phyloP scores from a whole-genome alignment of 2,888 invertebrate genomes.

The Zele albiditarsus region DNA sequence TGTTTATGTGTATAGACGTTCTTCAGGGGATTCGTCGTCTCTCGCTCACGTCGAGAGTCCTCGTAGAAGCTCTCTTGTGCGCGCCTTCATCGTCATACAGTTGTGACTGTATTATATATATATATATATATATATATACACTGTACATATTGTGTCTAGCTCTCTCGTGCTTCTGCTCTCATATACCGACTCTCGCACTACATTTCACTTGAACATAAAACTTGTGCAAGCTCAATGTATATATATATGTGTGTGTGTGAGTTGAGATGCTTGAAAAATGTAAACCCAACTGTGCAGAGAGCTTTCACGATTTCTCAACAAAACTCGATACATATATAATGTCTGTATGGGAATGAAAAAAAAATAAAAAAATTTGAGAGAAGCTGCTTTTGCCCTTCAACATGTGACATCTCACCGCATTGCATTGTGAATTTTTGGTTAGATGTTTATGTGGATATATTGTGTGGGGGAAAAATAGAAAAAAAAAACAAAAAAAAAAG shows the following conservation, averaged over 20 bases:
- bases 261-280: conserved; percentile 15
- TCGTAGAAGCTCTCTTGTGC: background rate
- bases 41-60: background rate
- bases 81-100: background rate
- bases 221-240: conserved; percentile 13
- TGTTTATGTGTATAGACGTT: background rate
- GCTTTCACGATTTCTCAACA: conserved; percentile 20
- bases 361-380: conserved; percentile 44
- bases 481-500: conserved; percentile 43
- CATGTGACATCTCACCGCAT: conserved; percentile 39
- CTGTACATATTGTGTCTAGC: background rate
- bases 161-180: background rate
- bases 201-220: conserved; percentile 1
- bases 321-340: conserved; percentile 16
- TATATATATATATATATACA: conserved; percentile 2
- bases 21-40: background rate
- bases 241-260: background rate
- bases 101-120: background rate
- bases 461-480: too few species aligned
- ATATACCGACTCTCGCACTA: background rate
- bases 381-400: conserved; percentile 40
- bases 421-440: conserved; percentile 64
- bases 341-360: conserved; percentile 43
- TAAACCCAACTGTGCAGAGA: conserved; percentile 13
- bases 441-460: conserved; percentile 64